Base-by-base conservation (phyloP, 2,888 invertebrate genomes). In the Chloromyia formosa region DNA sequence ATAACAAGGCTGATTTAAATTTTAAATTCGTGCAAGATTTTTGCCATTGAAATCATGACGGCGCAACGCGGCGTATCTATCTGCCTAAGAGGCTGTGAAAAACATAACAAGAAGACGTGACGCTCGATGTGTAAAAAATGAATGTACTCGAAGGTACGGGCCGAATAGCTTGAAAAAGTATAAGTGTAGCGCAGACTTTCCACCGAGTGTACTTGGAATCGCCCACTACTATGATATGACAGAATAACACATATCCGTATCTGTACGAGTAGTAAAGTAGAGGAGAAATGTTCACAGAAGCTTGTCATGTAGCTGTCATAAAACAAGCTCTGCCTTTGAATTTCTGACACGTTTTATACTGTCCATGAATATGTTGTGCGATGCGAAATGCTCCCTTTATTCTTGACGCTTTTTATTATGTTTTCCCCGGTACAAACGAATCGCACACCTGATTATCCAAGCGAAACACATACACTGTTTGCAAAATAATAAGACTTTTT, bases 271-370 rank as follows among this genome's bases (percentile, higher is more conserved):
- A 56, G 56, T 20, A 40, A 20, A 54, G 18, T 23, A 18, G 22
- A 20, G 20, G n/a, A 10, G 23, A 22, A 54, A 69, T 66, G 42
- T 74, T 58, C 60, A 45, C 74, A 74, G 66, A 73, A 66, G 74
- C 73, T 66, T 74, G 76, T 76, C 76, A 76, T 74, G 76, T 76
- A 74, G 73, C 53, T 74, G 74, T 76, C 76, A 76, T 76, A 76
- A 76, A 76, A 74, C 76, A 76, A 74, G 72, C 66, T 74, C 73
- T 74, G 68, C 66, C 76, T 76, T 73, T 72, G 72, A 76, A 76
- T 76, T 74, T 76, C 73, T 76, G 76, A 74, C 76, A 76, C 76
- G 76, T 76, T 73, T 73, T 69, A 58, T 74, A 74, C 66, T 62
- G 72, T 58, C 76, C 76, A 74, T 76, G 76, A 76, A 76, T 76